Evolutionary conservation across 2,888 invertebrate genomes (phyloP), one percentile per base, ranked within the genome.

Genomic region (Zhengitettix transpicula): DNA sequence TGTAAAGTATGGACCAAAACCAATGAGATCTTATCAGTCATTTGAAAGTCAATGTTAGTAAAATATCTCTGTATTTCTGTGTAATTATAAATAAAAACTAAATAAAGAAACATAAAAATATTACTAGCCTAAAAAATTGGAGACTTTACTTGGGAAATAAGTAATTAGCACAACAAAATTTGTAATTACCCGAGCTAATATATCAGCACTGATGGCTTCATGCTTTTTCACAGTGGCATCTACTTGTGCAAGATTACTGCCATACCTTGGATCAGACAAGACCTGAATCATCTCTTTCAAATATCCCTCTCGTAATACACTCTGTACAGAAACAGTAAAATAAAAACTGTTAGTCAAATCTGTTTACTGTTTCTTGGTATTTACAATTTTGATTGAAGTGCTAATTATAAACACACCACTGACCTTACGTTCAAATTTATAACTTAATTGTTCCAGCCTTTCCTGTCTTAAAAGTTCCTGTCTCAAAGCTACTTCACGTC

Each of bases 161-260:
- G n/a, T 28, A 28, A 5, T 28, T 7, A 7, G 7, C 12, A 2
- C 47, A 47, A 47, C 2, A 47, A 47, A 14, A 14, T 47, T 5
- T 47, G 41, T 58, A 68, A 72, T 67, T 67, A 84, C 85, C 67
- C 86, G 81, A 14, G 97, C 93, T 58, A 96, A 77, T 60, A 98
- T 97, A 71, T 98, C 98, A 0, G 97, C 96, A 63, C 92, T 91
- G 64, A 98, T 95, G 15, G 98, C 97, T 74, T 98, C 97, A 71
- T 98, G 97, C 70, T 98, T 98, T 77, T 98, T 98, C 52, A 98
- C 85, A 0, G 96, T 94, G 1, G 97, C 97, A 72, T 98, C 97
- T 0, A 97, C 94, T 71, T 97, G 95, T 0, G 89, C 82, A 66
- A 96, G 75, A 75, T 89, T 90, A 67, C 88, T 88, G 1, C 91